Conservation (phyloP, 2,797 vertebrate species). For the Hirundo rustica region DNA sequence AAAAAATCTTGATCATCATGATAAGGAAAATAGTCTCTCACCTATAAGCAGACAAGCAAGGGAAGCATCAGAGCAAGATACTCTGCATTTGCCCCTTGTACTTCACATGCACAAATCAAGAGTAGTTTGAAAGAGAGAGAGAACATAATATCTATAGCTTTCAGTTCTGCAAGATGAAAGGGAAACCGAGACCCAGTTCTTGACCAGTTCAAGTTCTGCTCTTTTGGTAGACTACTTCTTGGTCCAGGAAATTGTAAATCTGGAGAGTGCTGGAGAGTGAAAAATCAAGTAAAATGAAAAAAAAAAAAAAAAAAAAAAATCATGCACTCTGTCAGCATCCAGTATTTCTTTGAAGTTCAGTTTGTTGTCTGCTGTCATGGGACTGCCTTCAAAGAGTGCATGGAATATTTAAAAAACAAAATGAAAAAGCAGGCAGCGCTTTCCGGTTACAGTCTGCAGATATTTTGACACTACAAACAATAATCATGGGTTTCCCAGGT, state of each 20-base stretch:
- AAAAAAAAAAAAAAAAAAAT: not conserved
- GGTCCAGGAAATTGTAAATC: slow-evolving; percentile 3
- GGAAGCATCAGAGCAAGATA: not conserved
- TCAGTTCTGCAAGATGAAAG: slow-evolving; percentile 22
- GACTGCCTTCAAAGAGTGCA: slow-evolving; percentile 55
- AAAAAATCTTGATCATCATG: not conserved
- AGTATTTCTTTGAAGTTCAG: slow-evolving; percentile 48
- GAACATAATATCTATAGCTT: not conserved
- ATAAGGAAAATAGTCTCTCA: not conserved
- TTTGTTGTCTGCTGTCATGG: slow-evolving; percentile 57
- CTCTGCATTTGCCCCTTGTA: not conserved
- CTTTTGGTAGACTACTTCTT: slow-evolving; percentile 21
- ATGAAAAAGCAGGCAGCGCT: slow-evolving; percentile 26
- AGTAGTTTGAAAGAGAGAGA: not conserved
- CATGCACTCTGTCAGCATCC: not conserved
- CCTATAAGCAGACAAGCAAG: not conserved
- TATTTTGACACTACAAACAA: slow-evolving; percentile 45
- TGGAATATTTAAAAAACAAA: slow-evolving; percentile 55
- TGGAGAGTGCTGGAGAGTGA: not conserved
- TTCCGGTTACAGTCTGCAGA: slow-evolving; percentile 13
- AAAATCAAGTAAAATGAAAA: slow-evolving; percentile 34
- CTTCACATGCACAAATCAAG: not conserved
- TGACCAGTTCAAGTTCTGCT: slow-evolving; percentile 42
- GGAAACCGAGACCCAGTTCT: not conserved
- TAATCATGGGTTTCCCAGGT: slow-evolving; percentile 18